Evolutionary conservation across 2,888 invertebrate species (phyloP).

Genomic region (Maniola hyperantus): DNA sequence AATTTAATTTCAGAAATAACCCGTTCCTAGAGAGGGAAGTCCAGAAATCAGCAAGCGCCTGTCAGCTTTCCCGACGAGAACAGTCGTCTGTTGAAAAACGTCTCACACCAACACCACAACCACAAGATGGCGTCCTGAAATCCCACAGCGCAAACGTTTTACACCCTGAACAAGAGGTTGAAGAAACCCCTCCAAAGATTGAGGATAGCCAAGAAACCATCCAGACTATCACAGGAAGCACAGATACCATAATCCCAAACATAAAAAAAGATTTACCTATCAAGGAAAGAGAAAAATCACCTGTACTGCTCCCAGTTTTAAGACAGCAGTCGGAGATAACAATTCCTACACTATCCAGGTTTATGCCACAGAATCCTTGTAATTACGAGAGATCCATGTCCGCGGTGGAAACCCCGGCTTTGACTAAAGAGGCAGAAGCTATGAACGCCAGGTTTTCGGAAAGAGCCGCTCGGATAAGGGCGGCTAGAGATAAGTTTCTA

Average conservation of each 20-base stretch:
- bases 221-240: conserved; percentile 56
- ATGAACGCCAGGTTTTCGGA: conserved; percentile 66
- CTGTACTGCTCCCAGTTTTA: conserved; percentile 40
- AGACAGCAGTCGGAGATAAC: conserved; percentile 64
- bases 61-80: conserved; percentile 73
- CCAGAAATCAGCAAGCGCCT: conserved; percentile 86
- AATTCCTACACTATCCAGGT: conserved; percentile 61
- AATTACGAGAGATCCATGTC: conserved; percentile 65
- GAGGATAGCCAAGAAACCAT: conserved; percentile 67
- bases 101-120: conserved; percentile 52
- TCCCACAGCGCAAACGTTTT: conserved; percentile 75
- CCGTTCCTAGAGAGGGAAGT: conserved; percentile 82
- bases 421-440: conserved; percentile 50
- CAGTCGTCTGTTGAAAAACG: conserved; percentile 60
- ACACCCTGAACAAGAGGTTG: conserved; percentile 57
- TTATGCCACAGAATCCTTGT: conserved; percentile 57
- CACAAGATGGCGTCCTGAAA: conserved; percentile 68
- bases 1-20: conserved; percentile 66
- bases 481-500: conserved; percentile 88
- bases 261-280: background rate
- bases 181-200: conserved; percentile 45
- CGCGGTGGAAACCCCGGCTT: conserved; percentile 51
- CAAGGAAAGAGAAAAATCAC: background rate
- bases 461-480: conserved; percentile 84
- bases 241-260: conserved; percentile 66